Base-by-base conservation (phyloP, 2,888 invertebrate species). In the Lysandra coridon region DNA sequence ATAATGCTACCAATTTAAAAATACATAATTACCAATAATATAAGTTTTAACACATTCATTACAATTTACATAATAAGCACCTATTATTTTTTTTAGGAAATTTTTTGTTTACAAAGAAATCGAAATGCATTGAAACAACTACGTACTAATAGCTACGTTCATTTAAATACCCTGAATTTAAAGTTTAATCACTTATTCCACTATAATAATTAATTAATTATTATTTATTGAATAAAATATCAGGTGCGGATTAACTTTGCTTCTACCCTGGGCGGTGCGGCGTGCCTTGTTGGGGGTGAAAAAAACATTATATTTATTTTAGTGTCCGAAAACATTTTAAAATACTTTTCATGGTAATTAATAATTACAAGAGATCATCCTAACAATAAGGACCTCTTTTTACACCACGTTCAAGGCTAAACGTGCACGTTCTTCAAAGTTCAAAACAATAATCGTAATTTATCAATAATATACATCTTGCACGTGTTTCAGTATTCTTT, bases 391-490 rank as follows among this genome's bases (percentile, higher is more conserved):
- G 57, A 57, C 57, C 57, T 49, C 10, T 17, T 57, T 57, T 17
- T 0, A 53, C 53, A 17, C 17, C 17, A 57, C 57, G 57, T 53
- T 57, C 3, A 57, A 57, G 57, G 57, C 17, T 17, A 57, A 57
- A 57, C 17, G 57, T 12, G 30, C 30, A 30, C 23, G 30, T 64
- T 30, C 64, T 64, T 64, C 4, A 64, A 3, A 64, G 64, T 64
- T 64, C 64, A 64, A 64, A 64, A 30, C 64, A 64, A 57, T 57
- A 57, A 57, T 17, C 17, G 17, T 57, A 57, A 64, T 64, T 64
- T 1, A 64, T 64, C 10, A 64, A 23, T 23, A 62, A 6, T 4
- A 23, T 64, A 64, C 23, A 23, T 1, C 30, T 30, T 10, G 23
- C 64, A 64, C 64, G 30, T 64, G 64, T 64, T 62, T 57, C 17